Evolutionary conservation across 2,113 vertebrate genomes (phyloP).

Genomic region (Pica pica): DNA sequence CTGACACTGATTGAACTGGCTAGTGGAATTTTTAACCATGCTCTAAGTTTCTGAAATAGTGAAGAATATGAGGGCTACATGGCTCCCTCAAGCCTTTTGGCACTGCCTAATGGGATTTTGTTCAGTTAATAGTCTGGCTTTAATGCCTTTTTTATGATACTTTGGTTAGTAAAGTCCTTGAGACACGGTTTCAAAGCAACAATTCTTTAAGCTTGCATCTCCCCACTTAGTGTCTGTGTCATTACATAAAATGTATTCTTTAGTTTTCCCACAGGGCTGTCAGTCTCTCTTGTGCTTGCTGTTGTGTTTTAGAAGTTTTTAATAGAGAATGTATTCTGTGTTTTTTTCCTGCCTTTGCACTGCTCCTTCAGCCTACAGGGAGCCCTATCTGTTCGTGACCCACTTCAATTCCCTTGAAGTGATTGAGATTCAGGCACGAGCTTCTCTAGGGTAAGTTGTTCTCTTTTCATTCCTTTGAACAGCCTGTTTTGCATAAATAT

Average conservation of each 20-base stretch:
- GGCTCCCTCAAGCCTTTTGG: not conserved
- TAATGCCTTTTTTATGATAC: not conserved
- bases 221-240: not conserved
- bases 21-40: not conserved
- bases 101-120: not conserved
- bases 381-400: slow-evolving; percentile 96
- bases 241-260: not conserved
- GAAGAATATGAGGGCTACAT: not conserved
- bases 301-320: not conserved
- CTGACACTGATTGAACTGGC: not conserved
- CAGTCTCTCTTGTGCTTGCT: not conserved
- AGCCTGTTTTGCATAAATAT: not conserved
- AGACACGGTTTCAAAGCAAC: not conserved
- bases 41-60: not conserved
- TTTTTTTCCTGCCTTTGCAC: not conserved
- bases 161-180: not conserved
- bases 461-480: not conserved
- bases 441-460: slow-evolving; percentile 83
- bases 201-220: not conserved
- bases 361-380: slow-evolving; percentile 87
- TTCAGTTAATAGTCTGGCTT: not conserved
- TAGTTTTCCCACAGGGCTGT: not conserved
- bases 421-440: slow-evolving; percentile 92
- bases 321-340: not conserved
- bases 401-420: slow-evolving; percentile 98